These are phyloP conservation scores for Corythoichthys intestinalis DNA, from an alignment of 2,113 vertebrate genomes.

Conservation along the genomic window DNA sequence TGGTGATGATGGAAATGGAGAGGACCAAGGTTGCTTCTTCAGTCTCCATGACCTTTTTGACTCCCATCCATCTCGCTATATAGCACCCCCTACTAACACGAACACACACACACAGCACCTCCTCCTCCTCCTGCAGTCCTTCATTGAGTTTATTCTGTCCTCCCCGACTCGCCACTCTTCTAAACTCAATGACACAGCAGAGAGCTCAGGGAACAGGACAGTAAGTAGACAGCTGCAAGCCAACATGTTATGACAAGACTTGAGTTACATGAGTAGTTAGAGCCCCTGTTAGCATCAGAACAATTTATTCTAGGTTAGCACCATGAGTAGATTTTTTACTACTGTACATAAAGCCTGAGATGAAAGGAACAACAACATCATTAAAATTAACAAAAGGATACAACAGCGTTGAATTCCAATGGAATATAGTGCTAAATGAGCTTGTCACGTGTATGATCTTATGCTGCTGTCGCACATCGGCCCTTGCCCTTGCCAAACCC, in stretches of 20 bases:
- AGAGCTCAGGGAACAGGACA: conserved; percentile 53
- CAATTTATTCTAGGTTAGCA: conserved; percentile 40
- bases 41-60: conserved; percentile 22
- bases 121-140: conserved; percentile 48
- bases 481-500: conserved; percentile 46
- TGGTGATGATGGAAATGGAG: conserved; percentile 27
- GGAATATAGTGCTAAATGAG: conserved; percentile 11
- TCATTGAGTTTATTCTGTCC: conserved; percentile 46
- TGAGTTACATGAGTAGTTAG: conserved; percentile 55
- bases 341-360: not conserved
- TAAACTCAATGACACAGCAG: conserved; percentile 71
- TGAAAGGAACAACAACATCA: not conserved
- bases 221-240: conserved; percentile 64
- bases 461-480: conserved; percentile 45
- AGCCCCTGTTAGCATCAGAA: conserved; percentile 47
- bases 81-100: conserved; percentile 14
- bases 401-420: conserved; percentile 4
- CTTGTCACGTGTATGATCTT: conserved; percentile 38
- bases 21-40: conserved; percentile 22
- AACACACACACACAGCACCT: not conserved
- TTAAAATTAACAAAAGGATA: not conserved
- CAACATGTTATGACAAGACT: conserved; percentile 63
- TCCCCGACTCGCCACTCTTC: conserved; percentile 18
- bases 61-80: conserved; percentile 31
- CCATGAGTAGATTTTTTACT: not conserved